These are phyloP conservation scores for Lasioglossum leucozonium DNA, from an alignment of 2,888 invertebrate species.

Conservation along the genomic window DNA sequence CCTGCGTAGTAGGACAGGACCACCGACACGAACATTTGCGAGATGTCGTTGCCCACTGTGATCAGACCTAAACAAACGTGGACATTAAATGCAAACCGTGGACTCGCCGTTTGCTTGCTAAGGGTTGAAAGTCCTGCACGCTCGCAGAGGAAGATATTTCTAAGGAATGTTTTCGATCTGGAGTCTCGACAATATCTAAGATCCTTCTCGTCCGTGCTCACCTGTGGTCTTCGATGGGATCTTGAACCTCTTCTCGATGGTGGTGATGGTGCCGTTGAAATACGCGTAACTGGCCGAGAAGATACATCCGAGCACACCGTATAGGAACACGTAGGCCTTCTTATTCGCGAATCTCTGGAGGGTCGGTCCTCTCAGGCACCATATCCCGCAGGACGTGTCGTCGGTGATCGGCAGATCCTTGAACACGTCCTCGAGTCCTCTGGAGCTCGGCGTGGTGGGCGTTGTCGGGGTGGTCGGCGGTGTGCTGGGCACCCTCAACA, in stretches of 20 bases:
- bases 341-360: slow-evolving; percentile 88
- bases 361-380: slow-evolving; percentile 86
- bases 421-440: slow-evolving; percentile 84
- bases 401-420: slow-evolving; percentile 86
- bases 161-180: not conserved
- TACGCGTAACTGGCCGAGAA: slow-evolving; percentile 90
- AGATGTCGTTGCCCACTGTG: slow-evolving; percentile 91
- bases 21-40: slow-evolving; percentile 89
- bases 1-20: slow-evolving; percentile 90
- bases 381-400: slow-evolving; percentile 88
- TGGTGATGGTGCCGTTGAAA: slow-evolving; percentile 91
- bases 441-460: slow-evolving; percentile 73
- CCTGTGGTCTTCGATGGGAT: slow-evolving; percentile 90
- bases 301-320: slow-evolving; percentile 89
- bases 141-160: not conserved
- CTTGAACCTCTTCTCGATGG: slow-evolving; percentile 90
- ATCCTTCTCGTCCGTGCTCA: slow-evolving; percentile 75
- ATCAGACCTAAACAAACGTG: slow-evolving; percentile 87
- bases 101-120: too few species aligned
- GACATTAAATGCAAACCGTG: too few species aligned
- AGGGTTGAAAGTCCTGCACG: not conserved
- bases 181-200: not conserved
- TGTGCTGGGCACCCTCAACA: slow-evolving; percentile 76
- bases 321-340: slow-evolving; percentile 87
- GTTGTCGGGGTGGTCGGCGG: slow-evolving; percentile 73